These are phyloP conservation scores for Drosophila multiciliata DNA, from an alignment of 2,888 invertebrate genomes.

Conservation along the genomic window DNA sequence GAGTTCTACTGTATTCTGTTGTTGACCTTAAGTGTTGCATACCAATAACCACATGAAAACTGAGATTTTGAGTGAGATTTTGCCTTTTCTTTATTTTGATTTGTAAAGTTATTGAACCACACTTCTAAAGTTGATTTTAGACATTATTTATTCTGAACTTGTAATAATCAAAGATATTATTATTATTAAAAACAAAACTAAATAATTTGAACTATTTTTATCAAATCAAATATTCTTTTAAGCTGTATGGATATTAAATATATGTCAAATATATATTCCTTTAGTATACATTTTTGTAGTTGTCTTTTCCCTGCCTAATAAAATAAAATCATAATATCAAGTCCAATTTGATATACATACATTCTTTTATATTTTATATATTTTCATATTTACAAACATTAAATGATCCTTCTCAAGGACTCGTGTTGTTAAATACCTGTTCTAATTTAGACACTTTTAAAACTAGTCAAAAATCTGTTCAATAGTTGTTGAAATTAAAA, in stretches of 20 bases:
- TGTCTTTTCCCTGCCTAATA: background rate
- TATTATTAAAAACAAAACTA: background rate
- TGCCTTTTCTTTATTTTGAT: background rate
- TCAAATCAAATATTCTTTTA: background rate
- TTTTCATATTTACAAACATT: background rate
- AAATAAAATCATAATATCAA: background rate
- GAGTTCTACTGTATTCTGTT: constrained; percentile 20
- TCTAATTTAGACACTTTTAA: background rate
- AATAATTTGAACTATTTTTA: background rate
- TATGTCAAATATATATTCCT: background rate
- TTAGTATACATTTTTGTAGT: background rate
- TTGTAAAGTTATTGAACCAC: no score
- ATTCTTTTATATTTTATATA: background rate
- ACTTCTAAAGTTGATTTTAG: background rate
- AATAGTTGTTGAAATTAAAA: constrained; percentile 13
- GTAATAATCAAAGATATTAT: background rate
- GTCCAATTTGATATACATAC: background rate
- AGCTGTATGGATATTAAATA: background rate
- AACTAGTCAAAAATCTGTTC: constrained; percentile 21
- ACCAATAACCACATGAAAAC: constrained; percentile 16
- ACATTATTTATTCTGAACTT: background rate
- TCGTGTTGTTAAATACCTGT: background rate
- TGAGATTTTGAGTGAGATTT: background rate
- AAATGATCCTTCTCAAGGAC: background rate
- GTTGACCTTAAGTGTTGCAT: constrained; percentile 26